Evolutionary conservation across 1,140 invertebrate genomes (phyloP), one percentile per base, ranked within the genome.

Genomic region (Pseudomyrmex dendroicus): DNA sequence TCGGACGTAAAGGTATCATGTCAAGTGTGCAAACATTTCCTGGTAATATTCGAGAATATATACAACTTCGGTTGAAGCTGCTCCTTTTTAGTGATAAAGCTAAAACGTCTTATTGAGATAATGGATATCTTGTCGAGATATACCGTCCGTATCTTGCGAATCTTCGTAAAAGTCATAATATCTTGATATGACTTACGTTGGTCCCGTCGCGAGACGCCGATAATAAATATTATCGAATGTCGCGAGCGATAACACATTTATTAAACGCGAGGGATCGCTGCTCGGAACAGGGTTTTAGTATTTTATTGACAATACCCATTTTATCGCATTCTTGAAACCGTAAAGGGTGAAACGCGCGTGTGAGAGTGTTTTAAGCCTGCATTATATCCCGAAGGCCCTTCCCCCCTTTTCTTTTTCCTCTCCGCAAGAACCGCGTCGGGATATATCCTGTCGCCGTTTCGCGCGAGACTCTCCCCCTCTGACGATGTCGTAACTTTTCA

Each of bases 301-400:
- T 84, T 88, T 87, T 87, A 87, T 87, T 64, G 83, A 83, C 74
- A 82, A 82, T 82, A 68, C 73, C 17, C 78, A 35, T 83, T 85
- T 82, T 84, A 73, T 77, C 54, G 59, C 56, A 72, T 82, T 82
- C 72, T 72, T 62, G 25, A 10, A 50, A 59, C 35, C 64, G 70
- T 74, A 74, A 88, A 82, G 35, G 50, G 59, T 52, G 63, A 59
- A 70, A 82, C 76, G 48, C 20, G 48, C 20, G 5, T 35, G 59
- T 17, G 15, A 68, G 57, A 57, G 9, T 77, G 57, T 56, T 68
- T 82, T 35, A 52, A 68, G 35, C 13, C 25, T 3, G 22, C 68
- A 46, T 84, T 84, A 78, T 70, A 22, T n/a, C 12, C 22, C 22
- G n/a, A 44, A 56, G 25, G 52, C 0, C 13, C 0, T 13, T 1